Evolutionary conservation across 2,888 invertebrate genomes (phyloP).

Genomic region (Trichopria drosophilae): DNA sequence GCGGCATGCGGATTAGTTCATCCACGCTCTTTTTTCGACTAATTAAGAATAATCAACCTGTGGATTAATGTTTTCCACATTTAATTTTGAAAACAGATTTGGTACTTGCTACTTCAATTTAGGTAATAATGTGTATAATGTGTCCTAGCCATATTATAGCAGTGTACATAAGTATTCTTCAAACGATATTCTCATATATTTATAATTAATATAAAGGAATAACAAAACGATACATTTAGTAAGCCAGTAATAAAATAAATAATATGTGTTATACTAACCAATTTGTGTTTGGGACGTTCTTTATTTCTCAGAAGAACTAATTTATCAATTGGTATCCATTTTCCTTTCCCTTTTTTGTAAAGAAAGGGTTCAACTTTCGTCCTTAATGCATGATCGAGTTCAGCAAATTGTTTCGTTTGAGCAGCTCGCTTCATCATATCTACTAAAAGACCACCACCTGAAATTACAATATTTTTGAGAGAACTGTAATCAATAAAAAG

Average conservation of each 20-base stretch:
- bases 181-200: neutral
- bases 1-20: too few relatives aligned
- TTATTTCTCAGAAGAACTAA: conserved; percentile 85
- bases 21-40: too few relatives aligned
- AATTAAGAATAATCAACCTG: too few relatives aligned
- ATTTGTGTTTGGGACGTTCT: conserved; percentile 78
- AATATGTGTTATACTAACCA: conserved; percentile 60
- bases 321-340: conserved; percentile 86
- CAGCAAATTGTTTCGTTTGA: conserved; percentile 87
- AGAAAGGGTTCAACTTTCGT: conserved; percentile 89
- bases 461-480: conserved; percentile 15
- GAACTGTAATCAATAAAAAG: too few relatives aligned
- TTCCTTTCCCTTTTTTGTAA: conserved; percentile 91
- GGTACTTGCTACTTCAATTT: too few relatives aligned
- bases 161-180: too few relatives aligned
- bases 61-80: too few relatives aligned
- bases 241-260: conserved; percentile 10
- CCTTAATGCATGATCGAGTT: conserved; percentile 89
- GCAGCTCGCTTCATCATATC: conserved; percentile 91
- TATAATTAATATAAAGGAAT: neutral
- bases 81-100: too few relatives aligned
- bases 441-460: conserved; percentile 88
- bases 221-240: neutral
- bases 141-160: too few relatives aligned
- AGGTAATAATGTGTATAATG: too few relatives aligned